Percentiles rank a stretch among this genome's conserved stretches.
Evolutionary conservation across 2,797 vertebrate genomes (phyloP).

Genomic region (Cephalopachus bancanus): DNA sequence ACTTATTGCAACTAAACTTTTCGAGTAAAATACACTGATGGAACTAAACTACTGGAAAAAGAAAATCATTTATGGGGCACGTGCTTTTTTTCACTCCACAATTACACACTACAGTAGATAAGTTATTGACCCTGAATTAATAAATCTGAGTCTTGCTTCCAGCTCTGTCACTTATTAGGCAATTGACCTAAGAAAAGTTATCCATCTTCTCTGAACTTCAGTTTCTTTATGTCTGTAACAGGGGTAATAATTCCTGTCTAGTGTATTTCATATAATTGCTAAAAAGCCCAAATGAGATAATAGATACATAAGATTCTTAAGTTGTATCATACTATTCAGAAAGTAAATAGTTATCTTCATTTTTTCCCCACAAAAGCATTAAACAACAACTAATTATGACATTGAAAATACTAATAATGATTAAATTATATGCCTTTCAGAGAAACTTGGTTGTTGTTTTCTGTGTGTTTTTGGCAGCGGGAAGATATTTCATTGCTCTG

Average conservation of each 20-base stretch:
- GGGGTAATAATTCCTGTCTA: background rate
- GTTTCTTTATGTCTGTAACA: background rate
- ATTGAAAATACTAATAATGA: slow-evolving; percentile 43
- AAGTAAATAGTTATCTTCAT: background rate
- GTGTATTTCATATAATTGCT: slow-evolving; percentile 22
- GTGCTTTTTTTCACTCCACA: background rate
- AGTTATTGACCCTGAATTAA: background rate
- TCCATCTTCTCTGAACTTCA: background rate
- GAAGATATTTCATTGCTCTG: slow-evolving; percentile 31
- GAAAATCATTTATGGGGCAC: background rate
- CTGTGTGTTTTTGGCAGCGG: slow-evolving; percentile 16
- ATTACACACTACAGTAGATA: background rate
- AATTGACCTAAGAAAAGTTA: background rate
- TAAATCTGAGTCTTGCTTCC: background rate
- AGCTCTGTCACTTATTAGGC: slow-evolving; percentile 2
- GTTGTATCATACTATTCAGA: slow-evolving; percentile 1
- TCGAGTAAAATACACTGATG: slow-evolving; percentile 41
- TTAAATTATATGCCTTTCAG: slow-evolving; percentile 22
- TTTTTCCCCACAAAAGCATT: background rate
- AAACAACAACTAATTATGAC: slow-evolving; percentile 36
- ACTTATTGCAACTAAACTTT: slow-evolving; percentile 10
- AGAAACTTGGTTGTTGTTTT: slow-evolving; percentile 48
- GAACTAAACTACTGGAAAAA: slow-evolving; percentile 37
- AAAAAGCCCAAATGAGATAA: slow-evolving; percentile 5
- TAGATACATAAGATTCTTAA: background rate